Percentiles rank a stretch among this genome's conserved stretches.
Evolutionary conservation across 2,113 vertebrate species (phyloP).

Genomic region (Rhinoderma darwinii): DNA sequence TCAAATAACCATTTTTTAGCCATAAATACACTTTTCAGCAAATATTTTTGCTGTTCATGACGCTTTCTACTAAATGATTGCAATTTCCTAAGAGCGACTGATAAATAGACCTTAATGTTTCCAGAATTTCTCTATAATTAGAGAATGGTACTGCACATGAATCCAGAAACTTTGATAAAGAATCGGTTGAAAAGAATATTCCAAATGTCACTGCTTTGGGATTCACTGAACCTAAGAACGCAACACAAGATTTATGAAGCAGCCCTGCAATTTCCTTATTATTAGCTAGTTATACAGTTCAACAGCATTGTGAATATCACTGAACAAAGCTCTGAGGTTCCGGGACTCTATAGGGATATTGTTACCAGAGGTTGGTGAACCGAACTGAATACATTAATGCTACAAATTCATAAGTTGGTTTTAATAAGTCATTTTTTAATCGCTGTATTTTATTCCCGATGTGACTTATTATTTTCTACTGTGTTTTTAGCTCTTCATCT

Average conservation of each 20-base stretch:
- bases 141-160: slow-evolving; percentile 1
- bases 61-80: neutral
- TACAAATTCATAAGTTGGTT: slow-evolving; percentile 30
- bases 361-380: slow-evolving; percentile 16
- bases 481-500: neutral
- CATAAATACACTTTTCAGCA: slow-evolving; percentile 29
- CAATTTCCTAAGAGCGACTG: slow-evolving; percentile 13
- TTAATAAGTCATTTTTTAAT: slow-evolving; percentile 10
- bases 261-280: slow-evolving; percentile 43
- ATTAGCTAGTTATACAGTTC: slow-evolving; percentile 56
- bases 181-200: slow-evolving; percentile 13
- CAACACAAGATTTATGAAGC: slow-evolving; percentile 57
- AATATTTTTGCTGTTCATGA: slow-evolving; percentile 7
- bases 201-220: slow-evolving; percentile 50
- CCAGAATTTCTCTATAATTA: slow-evolving; percentile 36
- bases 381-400: slow-evolving; percentile 22
- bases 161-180: slow-evolving; percentile 37
- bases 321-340: slow-evolving; percentile 29
- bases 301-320: slow-evolving; percentile 55
- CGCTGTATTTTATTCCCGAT: neutral
- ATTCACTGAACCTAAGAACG: slow-evolving; percentile 45
- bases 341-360: slow-evolving; percentile 1
- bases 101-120: slow-evolving; percentile 21
- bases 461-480: neutral
- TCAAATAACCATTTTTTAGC: slow-evolving; percentile 11